Evolutionary conservation across 2,797 vertebrate species (phyloP).

Genomic region (Bucorvus abyssinicus): DNA sequence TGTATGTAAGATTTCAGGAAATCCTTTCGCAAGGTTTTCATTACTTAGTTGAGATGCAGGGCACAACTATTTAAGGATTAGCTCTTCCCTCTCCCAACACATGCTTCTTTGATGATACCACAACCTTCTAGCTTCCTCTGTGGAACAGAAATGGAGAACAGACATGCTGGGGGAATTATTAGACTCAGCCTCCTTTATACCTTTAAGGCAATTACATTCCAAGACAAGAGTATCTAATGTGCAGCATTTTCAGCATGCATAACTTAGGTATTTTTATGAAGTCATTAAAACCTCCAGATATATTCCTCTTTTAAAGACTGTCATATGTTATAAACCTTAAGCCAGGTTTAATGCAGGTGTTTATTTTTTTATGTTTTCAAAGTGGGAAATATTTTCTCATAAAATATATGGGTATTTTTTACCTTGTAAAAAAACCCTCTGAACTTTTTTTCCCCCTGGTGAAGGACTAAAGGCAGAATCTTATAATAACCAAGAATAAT

Average conservation of each 20-base stretch:
- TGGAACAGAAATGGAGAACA: conserved; percentile 70
- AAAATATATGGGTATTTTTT: conserved; percentile 5
- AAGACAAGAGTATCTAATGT: conserved; percentile 75
- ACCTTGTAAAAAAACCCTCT: neutral
- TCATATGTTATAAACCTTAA: conserved; percentile 62
- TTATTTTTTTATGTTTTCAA: conserved; percentile 57
- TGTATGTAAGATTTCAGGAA: conserved; percentile 32
- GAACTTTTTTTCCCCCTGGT: neutral
- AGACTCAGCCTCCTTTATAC: conserved; percentile 68
- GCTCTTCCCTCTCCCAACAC: conserved; percentile 56
- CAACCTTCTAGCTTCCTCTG: conserved; percentile 67
- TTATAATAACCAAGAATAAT: neutral
- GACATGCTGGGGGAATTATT: conserved; percentile 68
- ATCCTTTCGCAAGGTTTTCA: conserved; percentile 41
- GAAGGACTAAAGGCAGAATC: conserved; percentile 10
- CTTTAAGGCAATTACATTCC: conserved; percentile 75
- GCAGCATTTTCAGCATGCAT: conserved; percentile 66
- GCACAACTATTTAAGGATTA: conserved; percentile 67
- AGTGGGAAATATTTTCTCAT: conserved; percentile 35
- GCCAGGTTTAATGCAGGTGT: conserved; percentile 21
- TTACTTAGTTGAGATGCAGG: conserved; percentile 70
- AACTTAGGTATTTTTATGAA: conserved; percentile 63
- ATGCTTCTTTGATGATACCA: conserved; percentile 72
- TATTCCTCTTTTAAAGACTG: conserved; percentile 63
- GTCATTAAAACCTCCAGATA: conserved; percentile 69